phyloP scores from a whole-genome alignment of 2,888 invertebrate species.

The Platerodrilus igneus region DNA sequence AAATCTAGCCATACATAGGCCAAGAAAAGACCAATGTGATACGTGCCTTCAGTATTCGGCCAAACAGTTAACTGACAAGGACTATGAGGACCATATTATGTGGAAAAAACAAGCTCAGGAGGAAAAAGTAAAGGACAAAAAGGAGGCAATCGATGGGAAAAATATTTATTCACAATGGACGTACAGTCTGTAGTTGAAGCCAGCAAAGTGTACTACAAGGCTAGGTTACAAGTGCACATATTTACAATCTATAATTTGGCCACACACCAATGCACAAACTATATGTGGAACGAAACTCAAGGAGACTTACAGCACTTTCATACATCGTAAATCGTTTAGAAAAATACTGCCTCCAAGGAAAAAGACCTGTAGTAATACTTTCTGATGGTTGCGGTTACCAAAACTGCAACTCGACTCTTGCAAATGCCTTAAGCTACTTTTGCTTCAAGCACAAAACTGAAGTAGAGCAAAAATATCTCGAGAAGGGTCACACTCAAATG shows the following conservation, averaged over 20 bases:
- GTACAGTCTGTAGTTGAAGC: constrained; percentile 8
- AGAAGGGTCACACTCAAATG: constrained; percentile 28
- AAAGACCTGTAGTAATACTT: constrained; percentile 22
- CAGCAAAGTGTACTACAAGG: constrained; percentile 8
- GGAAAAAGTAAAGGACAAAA: too few relatives aligned
- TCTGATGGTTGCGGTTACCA: constrained; percentile 28
- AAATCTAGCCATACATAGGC: too few relatives aligned
- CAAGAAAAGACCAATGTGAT: too few relatives aligned
- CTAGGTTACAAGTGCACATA: constrained; percentile 6
- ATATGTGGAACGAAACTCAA: constrained; percentile 14
- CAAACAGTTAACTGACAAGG: too few relatives aligned
- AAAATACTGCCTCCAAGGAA: constrained; percentile 4
- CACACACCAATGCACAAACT: constrained; percentile 12
- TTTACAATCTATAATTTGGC: constrained; percentile 9
- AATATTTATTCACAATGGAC: constrained; percentile 3
- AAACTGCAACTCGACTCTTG: constrained; percentile 23
- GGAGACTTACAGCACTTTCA: constrained; percentile 4
- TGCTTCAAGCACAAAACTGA: constrained; percentile 5
- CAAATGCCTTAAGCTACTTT: constrained; percentile 24
- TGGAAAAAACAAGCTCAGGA: too few relatives aligned
- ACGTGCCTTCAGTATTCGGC: too few relatives aligned
- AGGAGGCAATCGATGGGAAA: constrained; percentile 3
- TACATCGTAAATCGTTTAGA: constrained; percentile 11
- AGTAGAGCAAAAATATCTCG: constrained; percentile 21
- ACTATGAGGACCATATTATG: too few relatives aligned